Conservation (phyloP, 2,888 invertebrate genomes). For the Pterostichus niger region DNA sequence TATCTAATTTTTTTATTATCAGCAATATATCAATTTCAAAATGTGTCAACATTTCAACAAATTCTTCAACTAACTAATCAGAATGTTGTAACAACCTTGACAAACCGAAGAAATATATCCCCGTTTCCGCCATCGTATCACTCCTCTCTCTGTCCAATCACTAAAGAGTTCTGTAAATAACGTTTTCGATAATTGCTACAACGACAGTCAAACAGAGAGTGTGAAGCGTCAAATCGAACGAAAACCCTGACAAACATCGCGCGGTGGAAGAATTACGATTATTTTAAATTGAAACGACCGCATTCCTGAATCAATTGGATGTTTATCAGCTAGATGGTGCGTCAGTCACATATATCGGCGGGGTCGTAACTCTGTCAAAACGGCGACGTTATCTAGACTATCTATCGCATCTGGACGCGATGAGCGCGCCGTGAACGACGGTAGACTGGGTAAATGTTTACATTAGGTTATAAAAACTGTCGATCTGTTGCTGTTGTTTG, state of each 20-base stretch:
- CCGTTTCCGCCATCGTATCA: constrained; percentile 40
- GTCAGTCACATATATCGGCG: constrained; percentile 64
- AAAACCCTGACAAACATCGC: neutral
- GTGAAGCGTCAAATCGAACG: constrained; percentile 9
- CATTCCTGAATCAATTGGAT: constrained; percentile 64
- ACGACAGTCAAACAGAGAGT: constrained; percentile 19
- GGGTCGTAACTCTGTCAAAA: constrained; percentile 65
- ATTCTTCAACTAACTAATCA: constrained; percentile 22
- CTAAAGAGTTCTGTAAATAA: constrained; percentile 27
- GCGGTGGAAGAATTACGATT: constrained; percentile 58
- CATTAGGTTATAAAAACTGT: constrained; percentile 54
- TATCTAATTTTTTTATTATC: neutral
- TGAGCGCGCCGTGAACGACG: constrained; percentile 11
- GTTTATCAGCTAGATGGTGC: constrained; percentile 63
- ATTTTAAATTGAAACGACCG: constrained; percentile 63
- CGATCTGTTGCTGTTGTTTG: constrained; percentile 38
- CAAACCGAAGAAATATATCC: constrained; percentile 18
- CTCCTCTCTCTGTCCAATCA: neutral
- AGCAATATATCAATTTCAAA: constrained; percentile 12
- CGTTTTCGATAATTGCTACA: constrained; percentile 31
- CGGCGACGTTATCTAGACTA: constrained; percentile 57
- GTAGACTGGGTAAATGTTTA: constrained; percentile 46
- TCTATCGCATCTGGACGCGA: constrained; percentile 53
- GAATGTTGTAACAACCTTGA: constrained; percentile 18
- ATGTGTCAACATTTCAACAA: constrained; percentile 3